Conservation (phyloP, 2,797 vertebrate genomes). For the Kryptopterus vitreolus region DNA sequence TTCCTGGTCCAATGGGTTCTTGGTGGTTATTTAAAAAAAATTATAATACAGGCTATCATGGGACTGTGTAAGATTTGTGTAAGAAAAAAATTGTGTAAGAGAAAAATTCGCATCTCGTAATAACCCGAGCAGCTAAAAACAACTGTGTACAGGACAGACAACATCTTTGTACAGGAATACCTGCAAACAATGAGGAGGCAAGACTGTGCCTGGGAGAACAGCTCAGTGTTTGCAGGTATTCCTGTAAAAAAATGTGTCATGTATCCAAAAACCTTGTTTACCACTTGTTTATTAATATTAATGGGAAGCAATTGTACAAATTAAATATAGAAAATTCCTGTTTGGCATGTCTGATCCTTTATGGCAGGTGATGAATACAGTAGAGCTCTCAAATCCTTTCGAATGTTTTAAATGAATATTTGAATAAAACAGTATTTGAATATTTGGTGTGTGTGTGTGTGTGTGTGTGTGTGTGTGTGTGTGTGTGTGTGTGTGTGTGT, state of each 20-base stretch:
- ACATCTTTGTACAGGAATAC: neutral
- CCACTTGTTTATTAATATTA: neutral
- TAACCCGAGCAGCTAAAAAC: neutral
- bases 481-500: too few species aligned
- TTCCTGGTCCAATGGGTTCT: neutral
- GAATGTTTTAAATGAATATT: neutral
- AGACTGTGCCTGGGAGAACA: neutral
- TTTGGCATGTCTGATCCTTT: neutral
- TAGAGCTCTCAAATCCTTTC: neutral
- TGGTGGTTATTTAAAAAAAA: neutral
- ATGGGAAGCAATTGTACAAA: neutral
- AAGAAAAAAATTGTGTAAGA: neutral
- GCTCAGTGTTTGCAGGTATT: neutral
- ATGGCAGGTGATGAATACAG: neutral
- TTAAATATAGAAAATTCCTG: too few species aligned
- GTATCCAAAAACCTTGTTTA: too few species aligned
- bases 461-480: too few species aligned
- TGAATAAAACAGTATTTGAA: neutral
- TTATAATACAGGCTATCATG: neutral
- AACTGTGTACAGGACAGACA: too few species aligned
- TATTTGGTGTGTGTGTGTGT: neutral
- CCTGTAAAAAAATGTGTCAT: neutral
- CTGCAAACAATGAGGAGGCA: neutral
- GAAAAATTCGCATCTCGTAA: neutral
- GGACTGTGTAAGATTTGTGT: neutral